Conservation (phyloP, 2,797 vertebrate species). For the Pelodytes ibericus region DNA sequence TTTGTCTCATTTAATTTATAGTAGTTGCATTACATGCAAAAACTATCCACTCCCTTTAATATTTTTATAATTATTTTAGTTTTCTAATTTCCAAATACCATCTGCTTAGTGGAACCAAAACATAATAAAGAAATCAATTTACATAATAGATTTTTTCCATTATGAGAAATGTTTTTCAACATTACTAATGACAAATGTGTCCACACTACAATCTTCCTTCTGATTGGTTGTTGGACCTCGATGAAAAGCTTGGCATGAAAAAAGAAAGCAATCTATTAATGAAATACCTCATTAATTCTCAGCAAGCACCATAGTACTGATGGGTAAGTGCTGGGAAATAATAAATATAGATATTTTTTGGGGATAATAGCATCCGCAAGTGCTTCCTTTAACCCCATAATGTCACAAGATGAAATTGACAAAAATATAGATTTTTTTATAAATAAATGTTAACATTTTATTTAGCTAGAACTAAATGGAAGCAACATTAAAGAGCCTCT, state of each 20-base stretch:
- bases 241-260: constrained; percentile 1
- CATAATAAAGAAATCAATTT: constrained; percentile 17
- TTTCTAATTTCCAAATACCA: constrained; percentile 15
- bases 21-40: too few relatives aligned
- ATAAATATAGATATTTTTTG: background rate
- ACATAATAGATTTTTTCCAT: constrained; percentile 8
- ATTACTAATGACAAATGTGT: constrained; percentile 21
- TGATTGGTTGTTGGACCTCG: constrained; percentile 2
- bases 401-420: too few relatives aligned
- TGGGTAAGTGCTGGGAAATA: background rate
- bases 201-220: constrained; percentile 10
- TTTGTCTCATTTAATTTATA: too few relatives aligned
- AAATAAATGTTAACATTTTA: too few relatives aligned
- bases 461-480: too few relatives aligned
- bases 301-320: background rate
- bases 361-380: too few relatives aligned
- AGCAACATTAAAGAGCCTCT: too few relatives aligned
- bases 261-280: constrained; percentile 10
- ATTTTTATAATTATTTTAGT: constrained; percentile 13
- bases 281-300: constrained; percentile 22
- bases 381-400: too few relatives aligned
- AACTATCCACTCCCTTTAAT: too few relatives aligned
- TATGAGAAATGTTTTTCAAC: constrained; percentile 30
- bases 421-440: background rate
- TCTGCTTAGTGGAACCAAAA: constrained; percentile 10